Conservation (phyloP, 2,797 vertebrate species). For the Chloroceryle amazona region DNA sequence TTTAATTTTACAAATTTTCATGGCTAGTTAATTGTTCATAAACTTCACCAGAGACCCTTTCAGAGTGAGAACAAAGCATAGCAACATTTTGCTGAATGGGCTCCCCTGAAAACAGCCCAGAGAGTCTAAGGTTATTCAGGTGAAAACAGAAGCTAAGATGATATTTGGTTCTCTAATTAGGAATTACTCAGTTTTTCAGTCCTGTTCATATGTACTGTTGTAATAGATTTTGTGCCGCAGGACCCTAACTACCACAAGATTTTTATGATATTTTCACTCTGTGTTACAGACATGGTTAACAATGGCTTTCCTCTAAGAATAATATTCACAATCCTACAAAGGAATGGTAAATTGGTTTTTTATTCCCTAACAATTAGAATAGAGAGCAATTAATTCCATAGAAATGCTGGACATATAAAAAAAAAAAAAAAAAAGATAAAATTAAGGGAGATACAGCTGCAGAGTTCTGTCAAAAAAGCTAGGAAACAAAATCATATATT, state of each 20-base stretch:
- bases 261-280: not conserved
- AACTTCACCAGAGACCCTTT: not conserved
- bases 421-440: not conserved
- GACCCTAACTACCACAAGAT: no score
- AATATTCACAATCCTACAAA: not conserved
- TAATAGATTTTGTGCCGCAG: no score
- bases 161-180: not conserved
- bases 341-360: accelerated
- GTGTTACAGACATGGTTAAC: not conserved
- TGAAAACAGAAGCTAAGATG: not conserved
- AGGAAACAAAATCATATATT: not conserved
- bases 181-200: not conserved
- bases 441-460: not conserved
- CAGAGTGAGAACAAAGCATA: not conserved
- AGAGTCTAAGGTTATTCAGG: not conserved
- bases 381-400: not conserved
- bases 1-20: not conserved
- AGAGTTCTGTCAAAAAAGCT: not conserved
- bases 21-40: not conserved
- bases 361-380: not conserved
- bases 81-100: not conserved
- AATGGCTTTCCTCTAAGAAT: not conserved
- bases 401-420: not conserved
- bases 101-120: not conserved
- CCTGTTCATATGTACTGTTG: not conserved